Conservation (phyloP, 2,888 invertebrate species). For the Calliphora vomitoria region DNA sequence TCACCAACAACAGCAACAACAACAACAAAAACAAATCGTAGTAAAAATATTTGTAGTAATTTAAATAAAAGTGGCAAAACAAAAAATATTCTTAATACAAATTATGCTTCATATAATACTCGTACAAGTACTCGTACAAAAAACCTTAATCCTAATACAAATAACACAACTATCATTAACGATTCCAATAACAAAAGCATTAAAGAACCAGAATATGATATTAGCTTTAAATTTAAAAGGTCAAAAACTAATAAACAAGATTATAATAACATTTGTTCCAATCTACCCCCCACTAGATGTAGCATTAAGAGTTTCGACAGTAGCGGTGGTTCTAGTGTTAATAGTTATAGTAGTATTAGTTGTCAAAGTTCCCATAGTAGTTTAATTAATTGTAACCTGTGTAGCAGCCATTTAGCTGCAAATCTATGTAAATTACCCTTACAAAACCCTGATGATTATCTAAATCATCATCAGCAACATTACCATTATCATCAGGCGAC, state of each 20-base stretch:
- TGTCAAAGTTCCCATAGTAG: constrained; percentile 60
- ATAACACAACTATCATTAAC: not conserved
- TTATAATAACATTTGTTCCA: constrained; percentile 2
- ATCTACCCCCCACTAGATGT: constrained; percentile 11
- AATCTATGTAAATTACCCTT: constrained; percentile 71
- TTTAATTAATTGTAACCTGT: constrained; percentile 59
- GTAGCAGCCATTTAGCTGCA: constrained; percentile 51
- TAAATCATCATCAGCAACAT: not conserved
- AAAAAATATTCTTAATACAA: constrained; percentile 79
- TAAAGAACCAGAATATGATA: constrained; percentile 56
- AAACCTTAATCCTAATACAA: constrained; percentile 12
- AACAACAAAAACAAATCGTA: constrained; percentile 72
- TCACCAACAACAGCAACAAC: constrained; percentile 76
- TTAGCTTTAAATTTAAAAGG: constrained; percentile 67
- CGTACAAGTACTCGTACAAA: constrained; percentile 62
- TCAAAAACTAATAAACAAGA: constrained; percentile 13
- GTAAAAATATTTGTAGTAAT: constrained; percentile 62
- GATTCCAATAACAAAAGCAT: not conserved
- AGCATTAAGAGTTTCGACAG: constrained; percentile 73
- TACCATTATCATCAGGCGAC: not conserved
- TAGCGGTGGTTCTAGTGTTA: constrained; percentile 69
- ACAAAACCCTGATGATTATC: constrained; percentile 61
- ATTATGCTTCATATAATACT: constrained; percentile 63
- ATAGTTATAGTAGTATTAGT: constrained; percentile 76
- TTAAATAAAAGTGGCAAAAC: constrained; percentile 72